A percentile compares a stretch with the other conserved stretches of the same genome.
phyloP scores from a whole-genome alignment of 2,888 invertebrate genomes.

The Lithophane ornitopus region DNA sequence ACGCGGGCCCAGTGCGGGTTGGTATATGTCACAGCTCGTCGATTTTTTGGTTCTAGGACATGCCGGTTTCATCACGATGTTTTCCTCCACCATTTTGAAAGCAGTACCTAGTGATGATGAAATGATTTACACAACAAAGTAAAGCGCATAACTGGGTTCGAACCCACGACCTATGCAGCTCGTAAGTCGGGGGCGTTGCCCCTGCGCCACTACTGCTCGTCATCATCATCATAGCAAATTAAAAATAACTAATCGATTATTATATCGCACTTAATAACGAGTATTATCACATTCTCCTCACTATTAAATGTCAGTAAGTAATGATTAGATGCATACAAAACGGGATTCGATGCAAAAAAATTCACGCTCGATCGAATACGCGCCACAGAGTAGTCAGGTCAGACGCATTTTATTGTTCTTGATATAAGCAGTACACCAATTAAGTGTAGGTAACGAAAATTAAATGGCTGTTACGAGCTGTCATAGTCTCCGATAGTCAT shows the following conservation, averaged over 20 bases:
- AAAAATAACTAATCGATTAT: constrained; percentile 38
- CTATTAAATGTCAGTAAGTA: constrained; percentile 60
- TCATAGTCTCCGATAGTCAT: constrained; percentile 62
- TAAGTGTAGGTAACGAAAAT: constrained; percentile 57
- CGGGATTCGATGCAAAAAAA: constrained; percentile 45
- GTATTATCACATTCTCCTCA: constrained; percentile 51
- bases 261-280: constrained; percentile 15
- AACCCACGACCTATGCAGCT: no score
- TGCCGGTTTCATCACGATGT: no score
- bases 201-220: no score
- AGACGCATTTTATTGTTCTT: constrained; percentile 45
- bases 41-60: no score
- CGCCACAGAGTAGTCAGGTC: constrained; percentile 26
- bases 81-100: no score
- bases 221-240: constrained; percentile 12
- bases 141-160: no score
- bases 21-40: no score
- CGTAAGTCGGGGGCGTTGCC: no score
- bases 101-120: no score
- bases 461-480: constrained; percentile 56
- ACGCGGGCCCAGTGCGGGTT: no score
- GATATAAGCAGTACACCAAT: constrained; percentile 54
- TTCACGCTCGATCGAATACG: constrained; percentile 52
- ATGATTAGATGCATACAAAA: constrained; percentile 53
- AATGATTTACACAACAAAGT: no score